phyloP scores from a whole-genome alignment of 2,888 invertebrate genomes.

The Tenodera sinensis region DNA sequence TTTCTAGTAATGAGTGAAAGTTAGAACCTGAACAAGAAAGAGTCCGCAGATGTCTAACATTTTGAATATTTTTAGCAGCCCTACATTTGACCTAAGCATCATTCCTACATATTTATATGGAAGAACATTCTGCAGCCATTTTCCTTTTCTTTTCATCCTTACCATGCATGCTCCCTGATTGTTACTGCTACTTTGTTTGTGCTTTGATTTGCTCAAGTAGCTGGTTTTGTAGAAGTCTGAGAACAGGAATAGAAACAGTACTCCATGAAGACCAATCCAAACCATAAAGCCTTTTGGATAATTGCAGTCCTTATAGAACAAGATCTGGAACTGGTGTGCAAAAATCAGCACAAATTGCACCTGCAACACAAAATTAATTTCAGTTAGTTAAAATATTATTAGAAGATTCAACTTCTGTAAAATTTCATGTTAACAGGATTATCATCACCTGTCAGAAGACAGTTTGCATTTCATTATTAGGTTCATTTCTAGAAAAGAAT shows the following conservation, averaged over 20 bases:
- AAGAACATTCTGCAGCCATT: background rate
- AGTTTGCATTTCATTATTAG: too few relatives aligned
- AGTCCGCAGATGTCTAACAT: too few relatives aligned
- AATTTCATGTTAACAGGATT: too few relatives aligned
- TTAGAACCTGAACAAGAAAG: too few relatives aligned
- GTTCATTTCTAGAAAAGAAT: too few relatives aligned
- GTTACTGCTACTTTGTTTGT: slow-evolving; percentile 31
- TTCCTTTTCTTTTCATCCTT: slow-evolving; percentile 40
- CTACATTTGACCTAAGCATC: background rate
- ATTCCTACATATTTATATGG: background rate
- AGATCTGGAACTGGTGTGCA: slow-evolving; percentile 84
- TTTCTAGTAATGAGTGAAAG: too few relatives aligned
- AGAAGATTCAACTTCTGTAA: background rate
- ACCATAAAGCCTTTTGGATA: slow-evolving; percentile 88
- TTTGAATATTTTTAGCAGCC: too few relatives aligned
- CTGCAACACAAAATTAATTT: slow-evolving; percentile 48
- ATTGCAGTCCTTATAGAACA: slow-evolving; percentile 79
- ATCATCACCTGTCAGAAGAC: too few relatives aligned
- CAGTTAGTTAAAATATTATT: background rate
- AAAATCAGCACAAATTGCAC: slow-evolving; percentile 91
- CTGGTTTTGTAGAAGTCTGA: slow-evolving; percentile 89
- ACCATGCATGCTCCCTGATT: slow-evolving; percentile 67
- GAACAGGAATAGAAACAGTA: slow-evolving; percentile 91
- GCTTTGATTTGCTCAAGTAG: slow-evolving; percentile 52
- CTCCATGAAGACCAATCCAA: slow-evolving; percentile 93